Evolutionary conservation across 1,140 invertebrate species (phyloP), one percentile per base, ranked within the genome.

Genomic region (Drosophila lacertosa): DNA sequence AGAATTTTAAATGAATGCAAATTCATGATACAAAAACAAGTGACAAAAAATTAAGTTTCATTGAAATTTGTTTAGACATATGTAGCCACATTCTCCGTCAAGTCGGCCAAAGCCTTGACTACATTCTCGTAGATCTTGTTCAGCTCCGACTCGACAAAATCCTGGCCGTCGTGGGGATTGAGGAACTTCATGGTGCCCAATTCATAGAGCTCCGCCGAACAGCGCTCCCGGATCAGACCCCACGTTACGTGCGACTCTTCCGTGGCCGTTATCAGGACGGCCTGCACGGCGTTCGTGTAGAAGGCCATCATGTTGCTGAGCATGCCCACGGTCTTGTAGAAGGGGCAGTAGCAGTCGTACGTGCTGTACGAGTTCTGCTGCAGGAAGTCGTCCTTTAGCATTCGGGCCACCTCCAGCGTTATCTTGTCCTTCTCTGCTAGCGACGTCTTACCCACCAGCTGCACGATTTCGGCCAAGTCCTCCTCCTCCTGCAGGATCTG

Each of bases 381-480:
- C 35, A 90, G 59, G 13, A 90, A 90, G 40, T 90, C 89, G 15
- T 90, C 89, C 66, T 90, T 90, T 10, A 90, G 51, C 63, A 90
- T 73, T 33, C 80, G 74, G 18, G 89, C 89, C 32, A 84, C 82
- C 69, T 90, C 89, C 11, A 90, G 70, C 0, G 82, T 89, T 0
- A 90, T 84, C 44, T 90, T 90, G 26, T 90, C 89, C 3, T 42
- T 9, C 48, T 90, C 89, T 20, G 80, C 88, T 0, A 97, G 91
- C 1, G 96, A 96, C 2, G 94, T 94, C 92, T 96, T 97, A 71
- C 97, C 97, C 55, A 97, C 96, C n/a, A 97, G 91, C 82, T 97
- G 96, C 22, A 97, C 96, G 84, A 97, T 97, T 93, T 97, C 96
- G 24, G 95, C 95, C 69, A 97, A 91, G 91, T 97, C 97, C 91